Percentiles rank a stretch among this genome's conserved stretches.
Conservation (phyloP, 2,888 invertebrate species). For the Ornithoptera alexandrae region DNA sequence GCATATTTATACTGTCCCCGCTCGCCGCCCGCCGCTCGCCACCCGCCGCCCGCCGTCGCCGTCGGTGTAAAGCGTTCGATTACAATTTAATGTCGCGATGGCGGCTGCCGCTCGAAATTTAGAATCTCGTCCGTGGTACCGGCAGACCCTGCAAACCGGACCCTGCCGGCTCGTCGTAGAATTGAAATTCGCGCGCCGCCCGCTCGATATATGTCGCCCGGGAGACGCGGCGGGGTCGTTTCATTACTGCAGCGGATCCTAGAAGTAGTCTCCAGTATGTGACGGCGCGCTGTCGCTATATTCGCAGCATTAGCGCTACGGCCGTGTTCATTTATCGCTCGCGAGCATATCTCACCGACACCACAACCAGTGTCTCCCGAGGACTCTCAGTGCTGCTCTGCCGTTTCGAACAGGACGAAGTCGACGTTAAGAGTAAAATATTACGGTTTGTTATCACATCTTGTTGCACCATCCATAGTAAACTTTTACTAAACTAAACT, state of each 20-base stretch:
- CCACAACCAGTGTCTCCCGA: constrained; percentile 30
- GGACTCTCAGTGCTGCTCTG: neutral
- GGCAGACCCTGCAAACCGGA: constrained; percentile 35
- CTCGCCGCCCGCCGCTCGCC: constrained; percentile 49
- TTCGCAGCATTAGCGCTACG: constrained; percentile 34
- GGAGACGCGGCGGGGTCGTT: constrained; percentile 53
- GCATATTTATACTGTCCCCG: constrained; percentile 76
- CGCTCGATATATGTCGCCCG: constrained; percentile 38
- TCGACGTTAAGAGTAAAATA: constrained; percentile 1
- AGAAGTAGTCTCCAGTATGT: constrained; percentile 47
- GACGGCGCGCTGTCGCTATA: constrained; percentile 32
- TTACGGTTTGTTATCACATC: too few species aligned
- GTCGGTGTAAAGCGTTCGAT: constrained; percentile 78
- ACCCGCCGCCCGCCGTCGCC: constrained; percentile 59
- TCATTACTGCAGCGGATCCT: constrained; percentile 54
- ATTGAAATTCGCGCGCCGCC: constrained; percentile 32
- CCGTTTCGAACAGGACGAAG: constrained; percentile 1
- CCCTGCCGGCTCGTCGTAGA: constrained; percentile 35
- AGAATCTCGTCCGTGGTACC: constrained; percentile 51
- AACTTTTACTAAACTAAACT: too few species aligned
- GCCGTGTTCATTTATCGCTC: constrained; percentile 27
- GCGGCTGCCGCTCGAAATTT: constrained; percentile 59
- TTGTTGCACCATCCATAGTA: too few species aligned
- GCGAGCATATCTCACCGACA: constrained; percentile 30
- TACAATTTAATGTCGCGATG: constrained; percentile 78